These are phyloP conservation scores for Cyclophora albipunctata DNA, from an alignment of 2,888 invertebrate species.

Conservation along the genomic window DNA sequence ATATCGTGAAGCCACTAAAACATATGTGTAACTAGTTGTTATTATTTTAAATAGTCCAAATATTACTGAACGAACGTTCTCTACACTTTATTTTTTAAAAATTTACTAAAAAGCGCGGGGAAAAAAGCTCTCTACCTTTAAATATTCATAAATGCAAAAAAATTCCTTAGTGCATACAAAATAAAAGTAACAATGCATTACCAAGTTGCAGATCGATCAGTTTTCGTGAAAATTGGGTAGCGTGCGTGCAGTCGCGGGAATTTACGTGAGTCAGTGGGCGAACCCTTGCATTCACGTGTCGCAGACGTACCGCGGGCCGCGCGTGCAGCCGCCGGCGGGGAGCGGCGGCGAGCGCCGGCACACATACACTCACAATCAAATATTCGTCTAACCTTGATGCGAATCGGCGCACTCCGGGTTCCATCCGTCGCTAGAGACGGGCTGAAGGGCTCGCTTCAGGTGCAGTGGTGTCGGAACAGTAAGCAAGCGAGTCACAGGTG, in stretches of 20 bases:
- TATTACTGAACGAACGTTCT: no score
- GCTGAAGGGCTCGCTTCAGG: conserved; percentile 66
- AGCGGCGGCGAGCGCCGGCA: conserved; percentile 38
- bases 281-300: conserved; percentile 43
- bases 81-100: no score
- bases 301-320: conserved; percentile 54
- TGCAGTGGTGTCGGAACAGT: conserved; percentile 33
- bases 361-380: conserved; percentile 72
- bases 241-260: conserved; percentile 30
- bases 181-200: no score
- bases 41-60: no score
- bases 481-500: conserved; percentile 40
- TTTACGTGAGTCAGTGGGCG: conserved; percentile 51
- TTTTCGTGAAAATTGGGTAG: conserved; percentile 13
- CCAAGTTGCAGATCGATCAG: conserved; percentile 3
- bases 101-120: no score
- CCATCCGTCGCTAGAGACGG: conserved; percentile 68
- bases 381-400: conserved; percentile 74
- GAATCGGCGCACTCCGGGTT: conserved; percentile 74
- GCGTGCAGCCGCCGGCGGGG: conserved; percentile 49
- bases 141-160: no score
- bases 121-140: no score
- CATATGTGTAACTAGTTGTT: no score
- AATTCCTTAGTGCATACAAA: no score
- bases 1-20: no score